Conservation (phyloP, 2,797 vertebrate genomes). For the Pseudomugil gertrudae region DNA sequence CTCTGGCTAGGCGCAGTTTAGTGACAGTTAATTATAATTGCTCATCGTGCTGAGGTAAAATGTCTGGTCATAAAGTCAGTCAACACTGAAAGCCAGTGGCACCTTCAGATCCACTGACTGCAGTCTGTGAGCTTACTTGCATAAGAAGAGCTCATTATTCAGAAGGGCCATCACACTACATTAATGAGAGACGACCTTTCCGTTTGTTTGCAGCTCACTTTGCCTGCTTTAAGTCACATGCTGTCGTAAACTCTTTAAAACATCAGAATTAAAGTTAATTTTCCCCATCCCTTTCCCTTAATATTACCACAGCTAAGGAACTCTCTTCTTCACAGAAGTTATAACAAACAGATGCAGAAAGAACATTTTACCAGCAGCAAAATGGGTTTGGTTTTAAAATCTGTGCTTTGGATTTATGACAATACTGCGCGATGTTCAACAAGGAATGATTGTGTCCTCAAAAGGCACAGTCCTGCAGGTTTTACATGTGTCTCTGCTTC, state of each 20-base stretch:
- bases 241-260: conserved; percentile 22
- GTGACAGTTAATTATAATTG: conserved; percentile 46
- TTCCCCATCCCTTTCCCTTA: background rate
- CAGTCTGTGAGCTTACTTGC: conserved; percentile 45
- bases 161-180: conserved; percentile 28
- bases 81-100: conserved; percentile 15
- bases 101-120: conserved; percentile 25
- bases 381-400: too few species aligned
- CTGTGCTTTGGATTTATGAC: too few species aligned
- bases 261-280: conserved; percentile 17
- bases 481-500: too few species aligned
- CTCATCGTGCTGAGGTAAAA: conserved; percentile 47
- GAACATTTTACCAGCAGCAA: too few species aligned
- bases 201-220: conserved; percentile 48
- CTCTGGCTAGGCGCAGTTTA: conserved; percentile 25
- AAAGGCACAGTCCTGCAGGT: too few species aligned
- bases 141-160: conserved; percentile 55
- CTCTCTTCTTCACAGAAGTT: background rate
- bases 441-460: too few species aligned
- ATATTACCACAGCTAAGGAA: conserved; percentile 13
- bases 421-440: too few species aligned
- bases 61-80: conserved; percentile 47
- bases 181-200: conserved; percentile 63
- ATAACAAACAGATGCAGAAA: background rate
- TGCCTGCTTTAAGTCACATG: conserved; percentile 13